phyloP scores from a whole-genome alignment of 1,140 invertebrate species.

The Drosophila auraria region DNA sequence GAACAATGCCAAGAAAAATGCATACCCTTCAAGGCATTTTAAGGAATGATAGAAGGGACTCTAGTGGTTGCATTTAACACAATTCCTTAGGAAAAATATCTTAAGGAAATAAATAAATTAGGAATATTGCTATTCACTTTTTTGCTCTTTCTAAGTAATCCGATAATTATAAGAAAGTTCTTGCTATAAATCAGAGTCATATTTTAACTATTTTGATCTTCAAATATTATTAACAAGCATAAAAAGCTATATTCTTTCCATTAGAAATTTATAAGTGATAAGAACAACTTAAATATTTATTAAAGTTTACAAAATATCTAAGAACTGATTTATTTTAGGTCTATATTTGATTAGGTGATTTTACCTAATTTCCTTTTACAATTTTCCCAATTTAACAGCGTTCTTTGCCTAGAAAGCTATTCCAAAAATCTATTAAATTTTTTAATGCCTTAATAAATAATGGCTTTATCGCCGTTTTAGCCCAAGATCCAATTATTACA shows the following conservation, averaged over 20 bases:
- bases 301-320: background rate
- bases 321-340: background rate
- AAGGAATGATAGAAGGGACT: too few species aligned
- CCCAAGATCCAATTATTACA: background rate
- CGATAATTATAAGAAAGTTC: too few species aligned
- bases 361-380: too few species aligned
- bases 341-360: background rate
- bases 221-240: background rate
- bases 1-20: conserved; percentile 24
- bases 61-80: background rate
- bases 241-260: background rate
- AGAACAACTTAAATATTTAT: background rate
- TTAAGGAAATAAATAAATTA: background rate
- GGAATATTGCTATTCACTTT: too few species aligned
- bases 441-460: background rate
- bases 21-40: background rate
- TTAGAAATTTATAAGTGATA: too few species aligned
- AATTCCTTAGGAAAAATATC: background rate
- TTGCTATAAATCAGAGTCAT: too few species aligned
- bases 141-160: too few species aligned
- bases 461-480: background rate
- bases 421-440: background rate
- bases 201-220: background rate
- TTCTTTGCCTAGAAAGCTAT: background rate
- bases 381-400: background rate